These are phyloP conservation scores for Lasioglossum villosulum DNA, from an alignment of 2,888 invertebrate species.

Conservation along the genomic window DNA sequence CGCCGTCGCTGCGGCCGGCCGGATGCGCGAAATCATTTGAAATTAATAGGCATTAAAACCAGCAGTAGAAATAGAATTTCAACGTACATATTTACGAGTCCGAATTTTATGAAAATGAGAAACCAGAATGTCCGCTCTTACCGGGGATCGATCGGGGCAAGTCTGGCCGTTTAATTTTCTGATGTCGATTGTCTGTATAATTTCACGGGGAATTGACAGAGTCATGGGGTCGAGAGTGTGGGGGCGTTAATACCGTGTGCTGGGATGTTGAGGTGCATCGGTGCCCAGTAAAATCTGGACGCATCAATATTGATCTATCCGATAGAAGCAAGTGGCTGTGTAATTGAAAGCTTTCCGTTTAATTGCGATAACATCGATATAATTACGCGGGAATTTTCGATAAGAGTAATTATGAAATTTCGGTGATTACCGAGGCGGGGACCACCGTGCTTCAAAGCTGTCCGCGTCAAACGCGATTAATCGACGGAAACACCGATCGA, in stretches of 20 bases:
- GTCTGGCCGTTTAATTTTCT: slow-evolving; percentile 30
- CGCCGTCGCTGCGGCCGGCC: not conserved
- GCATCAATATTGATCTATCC: slow-evolving; percentile 34
- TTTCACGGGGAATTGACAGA: slow-evolving; percentile 24
- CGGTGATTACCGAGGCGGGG: not conserved
- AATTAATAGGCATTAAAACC: not conserved
- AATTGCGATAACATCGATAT: slow-evolving; percentile 41
- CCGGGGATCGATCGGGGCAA: not conserved
- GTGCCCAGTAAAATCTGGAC: slow-evolving; percentile 29
- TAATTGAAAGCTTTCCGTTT: slow-evolving; percentile 51
- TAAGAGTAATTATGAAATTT: slow-evolving; percentile 29
- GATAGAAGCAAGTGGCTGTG: slow-evolving; percentile 33
- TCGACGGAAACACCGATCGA: slow-evolving; percentile 13
- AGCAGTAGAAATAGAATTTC: not conserved
- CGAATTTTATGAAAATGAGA: not conserved
- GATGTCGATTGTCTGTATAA: slow-evolving; percentile 29
- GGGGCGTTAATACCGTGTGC: not conserved
- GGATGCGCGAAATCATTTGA: not conserved
- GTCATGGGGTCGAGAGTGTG: not conserved
- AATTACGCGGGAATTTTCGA: slow-evolving; percentile 31
- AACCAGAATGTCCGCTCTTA: not conserved
- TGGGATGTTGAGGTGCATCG: not conserved
- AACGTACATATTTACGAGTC: not conserved
- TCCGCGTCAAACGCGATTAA: slow-evolving; percentile 19
- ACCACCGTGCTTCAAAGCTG: slow-evolving; percentile 13